phyloP scores from a whole-genome alignment of 1,140 invertebrate genomes.

The Dendroctonus ponderosae region DNA sequence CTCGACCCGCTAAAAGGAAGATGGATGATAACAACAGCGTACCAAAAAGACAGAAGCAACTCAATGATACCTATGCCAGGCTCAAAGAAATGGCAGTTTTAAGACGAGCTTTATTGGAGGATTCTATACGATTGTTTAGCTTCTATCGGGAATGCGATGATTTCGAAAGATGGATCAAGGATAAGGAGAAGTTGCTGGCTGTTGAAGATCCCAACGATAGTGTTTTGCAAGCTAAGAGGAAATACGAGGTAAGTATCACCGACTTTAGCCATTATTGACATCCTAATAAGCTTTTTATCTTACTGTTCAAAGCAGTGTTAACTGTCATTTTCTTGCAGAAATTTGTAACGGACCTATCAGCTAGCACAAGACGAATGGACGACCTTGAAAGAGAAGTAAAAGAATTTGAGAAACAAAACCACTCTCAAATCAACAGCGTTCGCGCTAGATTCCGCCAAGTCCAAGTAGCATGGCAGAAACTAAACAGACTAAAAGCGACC shows the following conservation, averaged over 20 bases:
- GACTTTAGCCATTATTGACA: not conserved
- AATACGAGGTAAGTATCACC: slow-evolving; percentile 74
- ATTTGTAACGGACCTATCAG: slow-evolving; percentile 92
- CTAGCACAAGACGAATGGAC: slow-evolving; percentile 85
- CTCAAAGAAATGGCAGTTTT: slow-evolving; percentile 76
- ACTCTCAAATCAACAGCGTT: slow-evolving; percentile 87
- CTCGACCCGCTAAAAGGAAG: slow-evolving; percentile 57
- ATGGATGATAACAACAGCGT: slow-evolving; percentile 72
- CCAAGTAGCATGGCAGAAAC: slow-evolving; percentile 81
- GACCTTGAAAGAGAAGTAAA: slow-evolving; percentile 85
- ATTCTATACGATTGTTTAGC: slow-evolving; percentile 88
- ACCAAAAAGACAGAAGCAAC: slow-evolving; percentile 75
- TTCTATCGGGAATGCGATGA: slow-evolving; percentile 98
- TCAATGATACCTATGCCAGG: slow-evolving; percentile 78
- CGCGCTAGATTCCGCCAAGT: slow-evolving; percentile 78
- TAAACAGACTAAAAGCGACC: slow-evolving; percentile 85
- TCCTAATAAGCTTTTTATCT: not conserved
- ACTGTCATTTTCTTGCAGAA: slow-evolving; percentile 61
- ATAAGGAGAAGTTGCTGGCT: slow-evolving; percentile 86
- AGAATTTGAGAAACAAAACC: slow-evolving; percentile 80
- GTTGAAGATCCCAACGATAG: slow-evolving; percentile 83
- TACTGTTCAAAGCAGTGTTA: slow-evolving; percentile 7
- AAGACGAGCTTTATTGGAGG: slow-evolving; percentile 81
- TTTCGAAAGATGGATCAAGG: slow-evolving; percentile 96
- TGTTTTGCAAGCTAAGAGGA: slow-evolving; percentile 91